Percentiles rank a stretch among this genome's conserved stretches.
These are phyloP conservation scores for Zaprionus nigranus DNA, from an alignment of 1,140 invertebrate species.

Conservation along the genomic window DNA sequence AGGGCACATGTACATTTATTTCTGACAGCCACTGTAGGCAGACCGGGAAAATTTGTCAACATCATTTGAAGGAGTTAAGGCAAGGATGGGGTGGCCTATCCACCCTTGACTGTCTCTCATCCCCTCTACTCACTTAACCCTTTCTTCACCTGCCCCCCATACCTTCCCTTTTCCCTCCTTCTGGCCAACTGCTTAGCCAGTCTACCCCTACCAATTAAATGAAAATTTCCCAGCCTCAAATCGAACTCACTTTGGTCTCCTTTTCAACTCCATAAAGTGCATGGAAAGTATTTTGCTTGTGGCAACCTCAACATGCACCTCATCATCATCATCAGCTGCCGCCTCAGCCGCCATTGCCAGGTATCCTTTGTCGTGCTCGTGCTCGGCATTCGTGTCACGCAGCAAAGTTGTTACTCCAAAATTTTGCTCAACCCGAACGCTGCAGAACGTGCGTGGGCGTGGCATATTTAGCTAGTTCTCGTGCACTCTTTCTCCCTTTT, in stretches of 20 bases:
- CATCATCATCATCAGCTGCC: neutral
- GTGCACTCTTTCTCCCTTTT: neutral
- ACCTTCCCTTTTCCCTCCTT: neutral
- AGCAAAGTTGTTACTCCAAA: slow-evolving; percentile 82
- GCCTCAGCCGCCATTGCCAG: neutral
- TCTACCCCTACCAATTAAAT: neutral
- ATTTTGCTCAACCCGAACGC: slow-evolving; percentile 50
- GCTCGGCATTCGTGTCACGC: slow-evolving; percentile 75
- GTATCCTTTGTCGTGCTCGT: slow-evolving; percentile 25
- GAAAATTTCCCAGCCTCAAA: neutral
- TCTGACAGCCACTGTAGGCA: neutral
- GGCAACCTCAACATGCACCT: slow-evolving; percentile 2
- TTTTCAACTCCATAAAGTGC: slow-evolving; percentile 1
- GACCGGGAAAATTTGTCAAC: slow-evolving; percentile 67
- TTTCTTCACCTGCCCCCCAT: too few relatives aligned
- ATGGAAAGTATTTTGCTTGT: neutral
- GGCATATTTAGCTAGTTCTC: slow-evolving; percentile 7
- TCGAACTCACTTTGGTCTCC: neutral
- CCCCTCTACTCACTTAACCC: neutral
- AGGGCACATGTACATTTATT: neutral
- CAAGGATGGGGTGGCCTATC: slow-evolving; percentile 11
- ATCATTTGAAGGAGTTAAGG: slow-evolving; percentile 53
- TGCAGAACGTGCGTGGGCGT: slow-evolving; percentile 63
- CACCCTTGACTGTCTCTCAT: neutral
- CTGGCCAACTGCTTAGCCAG: too few relatives aligned